Evolutionary conservation across 2,113 vertebrate species (phyloP).

Genomic region (Hippocampus mohnikei): DNA sequence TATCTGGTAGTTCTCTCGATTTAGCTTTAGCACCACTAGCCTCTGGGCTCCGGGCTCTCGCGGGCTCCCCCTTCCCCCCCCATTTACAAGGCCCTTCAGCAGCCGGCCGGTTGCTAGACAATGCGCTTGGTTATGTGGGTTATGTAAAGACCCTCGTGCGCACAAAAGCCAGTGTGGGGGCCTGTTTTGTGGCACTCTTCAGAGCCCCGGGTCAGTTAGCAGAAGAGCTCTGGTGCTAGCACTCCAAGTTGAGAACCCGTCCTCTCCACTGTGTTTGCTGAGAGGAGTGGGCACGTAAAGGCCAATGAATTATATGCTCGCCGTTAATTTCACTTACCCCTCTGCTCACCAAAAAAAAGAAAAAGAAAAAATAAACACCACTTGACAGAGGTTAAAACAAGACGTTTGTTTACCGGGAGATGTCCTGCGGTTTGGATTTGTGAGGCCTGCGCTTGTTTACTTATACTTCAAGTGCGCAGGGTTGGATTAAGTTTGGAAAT

Average conservation of each 20-base stretch:
- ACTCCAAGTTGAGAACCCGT: constrained; percentile 71
- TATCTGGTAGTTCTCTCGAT: background rate
- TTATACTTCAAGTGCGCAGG: background rate
- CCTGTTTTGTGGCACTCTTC: constrained; percentile 72
- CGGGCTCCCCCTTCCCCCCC: constrained; percentile 24
- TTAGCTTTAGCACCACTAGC: constrained; percentile 49
- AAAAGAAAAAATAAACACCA: constrained; percentile 22
- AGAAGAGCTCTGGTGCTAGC: constrained; percentile 67
- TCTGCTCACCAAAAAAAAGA: constrained; percentile 12
- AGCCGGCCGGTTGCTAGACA: constrained; percentile 75
- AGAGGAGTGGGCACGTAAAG: constrained; percentile 47
- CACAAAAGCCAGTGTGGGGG: constrained; percentile 75
- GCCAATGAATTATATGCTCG: constrained; percentile 53
- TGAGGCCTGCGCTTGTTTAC: background rate
- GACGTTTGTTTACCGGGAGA: constrained; percentile 54
- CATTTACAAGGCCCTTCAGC: constrained; percentile 71
- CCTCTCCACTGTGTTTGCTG: constrained; percentile 61
- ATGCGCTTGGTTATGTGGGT: constrained; percentile 77
- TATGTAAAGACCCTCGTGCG: constrained; percentile 79
- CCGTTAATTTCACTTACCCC: constrained; percentile 34
- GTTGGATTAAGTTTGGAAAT: background rate
- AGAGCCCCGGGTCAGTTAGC: constrained; percentile 72
- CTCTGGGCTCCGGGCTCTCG: constrained; percentile 63
- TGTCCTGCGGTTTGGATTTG: constrained; percentile 20
- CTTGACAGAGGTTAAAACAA: constrained; percentile 62